These are phyloP conservation scores for Lamellibrachia satsuma DNA, from an alignment of 2,888 invertebrate species.

Conservation along the genomic window DNA sequence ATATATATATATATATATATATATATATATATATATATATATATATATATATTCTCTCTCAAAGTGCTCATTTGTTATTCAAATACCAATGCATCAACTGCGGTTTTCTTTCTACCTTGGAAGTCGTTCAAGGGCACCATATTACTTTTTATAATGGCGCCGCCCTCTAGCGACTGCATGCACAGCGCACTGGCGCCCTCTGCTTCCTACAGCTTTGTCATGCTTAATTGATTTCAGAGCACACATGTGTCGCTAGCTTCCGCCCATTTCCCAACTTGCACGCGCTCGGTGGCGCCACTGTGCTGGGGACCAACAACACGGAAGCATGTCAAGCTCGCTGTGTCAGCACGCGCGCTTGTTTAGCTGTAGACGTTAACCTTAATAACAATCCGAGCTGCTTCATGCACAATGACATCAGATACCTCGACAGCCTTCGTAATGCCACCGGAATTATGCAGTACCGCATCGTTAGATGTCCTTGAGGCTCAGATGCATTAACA, in stretches of 20 bases:
- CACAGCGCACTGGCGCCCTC: not conserved
- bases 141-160: not conserved
- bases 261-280: not conserved
- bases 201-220: conserved; percentile 12
- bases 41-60: too few relatives aligned
- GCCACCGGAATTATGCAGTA: conserved; percentile 7
- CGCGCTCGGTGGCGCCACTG: not conserved
- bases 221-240: not conserved
- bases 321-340: not conserved
- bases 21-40: too few relatives aligned
- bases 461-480: not conserved
- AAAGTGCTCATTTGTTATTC: not conserved
- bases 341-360: not conserved
- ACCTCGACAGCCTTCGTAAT: not conserved
- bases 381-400: not conserved
- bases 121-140: not conserved
- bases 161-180: not conserved
- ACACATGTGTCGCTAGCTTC: not conserved
- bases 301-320: not conserved
- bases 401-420: not conserved
- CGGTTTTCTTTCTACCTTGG: not conserved
- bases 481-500: not conserved
- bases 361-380: not conserved
- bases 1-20: too few relatives aligned
- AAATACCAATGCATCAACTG: not conserved